Conservation (phyloP, 2,888 invertebrate genomes). For the Eulithis prunata region DNA sequence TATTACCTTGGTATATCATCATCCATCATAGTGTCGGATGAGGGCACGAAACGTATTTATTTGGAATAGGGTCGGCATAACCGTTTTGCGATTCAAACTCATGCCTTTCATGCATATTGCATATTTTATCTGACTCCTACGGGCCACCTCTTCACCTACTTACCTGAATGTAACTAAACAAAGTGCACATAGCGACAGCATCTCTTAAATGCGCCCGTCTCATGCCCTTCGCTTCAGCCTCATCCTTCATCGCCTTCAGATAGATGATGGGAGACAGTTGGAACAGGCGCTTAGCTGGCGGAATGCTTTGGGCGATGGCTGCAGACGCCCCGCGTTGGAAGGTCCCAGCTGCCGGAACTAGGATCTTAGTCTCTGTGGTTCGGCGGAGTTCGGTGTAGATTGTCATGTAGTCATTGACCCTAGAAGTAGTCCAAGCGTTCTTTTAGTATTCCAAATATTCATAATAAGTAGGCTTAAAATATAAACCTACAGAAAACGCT, state of each 20-base stretch:
- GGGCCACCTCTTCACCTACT: neutral
- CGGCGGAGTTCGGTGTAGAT: conserved; percentile 89
- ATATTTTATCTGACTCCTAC: neutral
- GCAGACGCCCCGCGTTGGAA: conserved; percentile 90
- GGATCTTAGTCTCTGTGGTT: conserved; percentile 85
- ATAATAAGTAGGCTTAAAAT: no score
- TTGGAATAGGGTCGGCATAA: no score
- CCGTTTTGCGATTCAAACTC: neutral
- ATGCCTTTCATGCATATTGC: neutral
- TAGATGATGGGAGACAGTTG: conserved; percentile 92
- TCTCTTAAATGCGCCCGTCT: conserved; percentile 93
- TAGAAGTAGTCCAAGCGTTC: conserved; percentile 50
- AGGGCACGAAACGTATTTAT: no score
- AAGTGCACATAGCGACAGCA: conserved; percentile 95
- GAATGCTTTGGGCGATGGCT: conserved; percentile 86
- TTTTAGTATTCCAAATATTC: no score
- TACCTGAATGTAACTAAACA: conserved; percentile 83
- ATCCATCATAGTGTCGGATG: no score
- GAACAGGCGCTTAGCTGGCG: conserved; percentile 83
- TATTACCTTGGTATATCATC: no score
- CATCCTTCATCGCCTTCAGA: conserved; percentile 95
- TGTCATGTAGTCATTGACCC: conserved; percentile 87
- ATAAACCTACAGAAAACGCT: no score
- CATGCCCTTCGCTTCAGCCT: conserved; percentile 92
- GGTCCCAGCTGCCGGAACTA: conserved; percentile 88